These are phyloP conservation scores for Pristiophorus japonicus DNA, from an alignment of 2,113 vertebrate genomes.

Conservation along the genomic window DNA sequence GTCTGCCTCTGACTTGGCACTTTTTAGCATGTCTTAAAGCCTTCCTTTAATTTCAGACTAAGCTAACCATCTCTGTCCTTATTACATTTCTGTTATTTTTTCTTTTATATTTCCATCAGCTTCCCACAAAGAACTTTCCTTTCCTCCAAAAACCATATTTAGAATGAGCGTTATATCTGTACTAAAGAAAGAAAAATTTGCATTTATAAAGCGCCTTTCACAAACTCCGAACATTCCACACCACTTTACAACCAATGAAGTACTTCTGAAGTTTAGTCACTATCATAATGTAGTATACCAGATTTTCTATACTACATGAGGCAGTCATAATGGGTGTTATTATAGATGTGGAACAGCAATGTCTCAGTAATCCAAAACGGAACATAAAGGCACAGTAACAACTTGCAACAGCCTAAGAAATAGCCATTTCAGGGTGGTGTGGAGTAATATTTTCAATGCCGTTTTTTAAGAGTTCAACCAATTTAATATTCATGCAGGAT, in stretches of 20 bases:
- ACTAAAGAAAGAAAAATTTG: too few species aligned
- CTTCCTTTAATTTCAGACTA: background rate
- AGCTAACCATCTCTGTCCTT: background rate
- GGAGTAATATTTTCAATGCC: too few species aligned
- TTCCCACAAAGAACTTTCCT: background rate
- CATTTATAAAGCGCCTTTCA: too few species aligned
- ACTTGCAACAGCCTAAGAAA: background rate
- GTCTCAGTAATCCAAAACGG: background rate
- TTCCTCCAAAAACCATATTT: background rate
- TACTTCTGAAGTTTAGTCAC: too few species aligned
- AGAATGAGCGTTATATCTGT: background rate
- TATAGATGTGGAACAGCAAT: background rate
- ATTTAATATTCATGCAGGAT: background rate
- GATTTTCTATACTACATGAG: background rate
- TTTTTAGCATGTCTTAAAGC: background rate
- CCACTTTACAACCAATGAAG: too few species aligned
- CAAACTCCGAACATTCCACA: too few species aligned
- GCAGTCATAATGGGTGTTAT: too few species aligned
- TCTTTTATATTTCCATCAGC: background rate
- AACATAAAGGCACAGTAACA: background rate
- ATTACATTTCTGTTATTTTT: background rate
- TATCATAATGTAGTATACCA: background rate
- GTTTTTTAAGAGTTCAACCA: background rate
- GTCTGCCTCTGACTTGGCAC: constrained; percentile 19
- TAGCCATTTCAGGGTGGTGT: background rate